phyloP scores from a whole-genome alignment of 2,888 invertebrate genomes.

The Pyrgus malvae region DNA sequence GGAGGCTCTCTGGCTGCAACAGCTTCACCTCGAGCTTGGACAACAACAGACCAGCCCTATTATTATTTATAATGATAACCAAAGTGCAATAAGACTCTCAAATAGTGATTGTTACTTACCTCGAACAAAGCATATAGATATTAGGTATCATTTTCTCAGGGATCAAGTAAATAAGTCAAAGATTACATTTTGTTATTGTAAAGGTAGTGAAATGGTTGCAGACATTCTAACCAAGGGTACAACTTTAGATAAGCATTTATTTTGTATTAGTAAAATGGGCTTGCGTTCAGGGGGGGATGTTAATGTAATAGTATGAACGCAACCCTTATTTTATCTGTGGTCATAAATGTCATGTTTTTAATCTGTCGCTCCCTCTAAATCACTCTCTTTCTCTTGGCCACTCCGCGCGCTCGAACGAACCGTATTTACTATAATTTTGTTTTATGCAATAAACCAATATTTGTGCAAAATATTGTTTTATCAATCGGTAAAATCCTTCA shows the following conservation, averaged over 20 bases:
- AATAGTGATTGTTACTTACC: conserved; percentile 35
- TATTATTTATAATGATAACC: neutral
- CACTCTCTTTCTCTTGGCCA: no score
- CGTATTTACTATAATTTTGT: no score
- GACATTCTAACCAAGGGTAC: conserved; percentile 30
- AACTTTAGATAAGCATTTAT: conserved; percentile 24
- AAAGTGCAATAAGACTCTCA: conserved; percentile 35
- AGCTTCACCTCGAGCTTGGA: conserved; percentile 32
- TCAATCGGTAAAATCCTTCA: no score
- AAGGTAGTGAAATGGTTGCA: conserved; percentile 19
- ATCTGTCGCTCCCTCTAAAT: no score
- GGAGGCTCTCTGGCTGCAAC: conserved; percentile 29
- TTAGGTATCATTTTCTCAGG: neutral
- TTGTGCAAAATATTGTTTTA: no score
- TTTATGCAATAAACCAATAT: no score
- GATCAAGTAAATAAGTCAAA: neutral
- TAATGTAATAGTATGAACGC: neutral
- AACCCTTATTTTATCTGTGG: no score
- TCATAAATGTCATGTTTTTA: no score
- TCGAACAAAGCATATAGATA: conserved; percentile 34
- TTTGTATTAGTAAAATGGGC: conserved; percentile 28
- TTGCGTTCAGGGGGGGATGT: conserved; percentile 13
- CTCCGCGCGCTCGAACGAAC: no score
- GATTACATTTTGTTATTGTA: neutral
- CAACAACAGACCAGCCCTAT: neutral